Percentiles rank a stretch among this genome's conserved stretches.
phyloP scores from a whole-genome alignment of 2,113 vertebrate genomes.

The Xyrauchen texanus region DNA sequence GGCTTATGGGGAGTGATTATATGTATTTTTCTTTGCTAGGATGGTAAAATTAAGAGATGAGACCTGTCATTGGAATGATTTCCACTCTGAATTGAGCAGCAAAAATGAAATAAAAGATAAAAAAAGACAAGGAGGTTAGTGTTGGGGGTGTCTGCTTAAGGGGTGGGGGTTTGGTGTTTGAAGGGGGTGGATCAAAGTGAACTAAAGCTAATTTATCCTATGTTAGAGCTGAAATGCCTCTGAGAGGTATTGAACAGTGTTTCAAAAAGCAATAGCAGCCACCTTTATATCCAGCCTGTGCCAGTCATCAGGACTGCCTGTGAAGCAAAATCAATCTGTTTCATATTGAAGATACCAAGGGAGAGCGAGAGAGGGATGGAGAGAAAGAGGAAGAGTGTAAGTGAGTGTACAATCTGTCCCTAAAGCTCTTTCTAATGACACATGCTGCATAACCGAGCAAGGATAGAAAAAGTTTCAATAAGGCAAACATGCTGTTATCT shows the following conservation, averaged over 20 bases:
- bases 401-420: constrained; percentile 15
- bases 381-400: constrained; percentile 4
- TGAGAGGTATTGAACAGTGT: constrained; percentile 62
- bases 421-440: constrained; percentile 39
- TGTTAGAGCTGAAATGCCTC: constrained; percentile 62
- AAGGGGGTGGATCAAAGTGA: constrained; percentile 57
- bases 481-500: constrained; percentile 46
- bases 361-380: constrained; percentile 25
- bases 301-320: constrained; percentile 68
- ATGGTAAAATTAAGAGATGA: constrained; percentile 41
- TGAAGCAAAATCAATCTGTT: constrained; percentile 78
- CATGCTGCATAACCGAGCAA: constrained; percentile 34
- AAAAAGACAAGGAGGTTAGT: constrained; percentile 34
- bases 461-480: constrained; percentile 51
- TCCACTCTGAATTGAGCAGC: constrained; percentile 8
- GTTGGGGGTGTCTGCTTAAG: constrained; percentile 2
- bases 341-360: constrained; percentile 66
- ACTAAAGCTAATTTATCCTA: constrained; percentile 73
- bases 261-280: constrained; percentile 70
- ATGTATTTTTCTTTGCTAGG: neutral
- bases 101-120: neutral
- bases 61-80: constrained; percentile 44
- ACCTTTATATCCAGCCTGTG: constrained; percentile 69
- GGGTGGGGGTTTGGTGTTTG: too few species aligned
- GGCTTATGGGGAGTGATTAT: neutral